Evolutionary conservation across 2,797 vertebrate genomes (phyloP).

Genomic region (Manis crassicaudata): DNA sequence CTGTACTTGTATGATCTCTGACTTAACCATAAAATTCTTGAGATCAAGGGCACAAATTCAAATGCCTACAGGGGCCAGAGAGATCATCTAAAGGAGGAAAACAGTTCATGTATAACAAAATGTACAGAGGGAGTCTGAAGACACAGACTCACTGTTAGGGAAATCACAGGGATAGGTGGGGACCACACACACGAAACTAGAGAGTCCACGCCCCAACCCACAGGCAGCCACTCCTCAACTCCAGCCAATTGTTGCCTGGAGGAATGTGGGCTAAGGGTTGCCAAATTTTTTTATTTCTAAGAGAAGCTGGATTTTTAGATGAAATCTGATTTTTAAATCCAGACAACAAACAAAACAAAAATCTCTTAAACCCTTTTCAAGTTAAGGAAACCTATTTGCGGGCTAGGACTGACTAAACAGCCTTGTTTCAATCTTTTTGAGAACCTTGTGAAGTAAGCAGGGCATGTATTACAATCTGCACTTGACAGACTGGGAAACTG

Average conservation of each 20-base stretch:
- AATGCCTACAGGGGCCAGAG: neutral
- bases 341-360: neutral
- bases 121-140: neutral
- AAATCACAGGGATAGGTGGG: neutral
- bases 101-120: neutral
- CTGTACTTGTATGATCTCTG: neutral
- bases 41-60: constrained; percentile 26
- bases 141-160: neutral
- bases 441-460: neutral
- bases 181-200: neutral
- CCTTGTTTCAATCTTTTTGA: neutral
- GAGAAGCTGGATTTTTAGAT: constrained; percentile 42
- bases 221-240: neutral
- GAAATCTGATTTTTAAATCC: constrained; percentile 33
- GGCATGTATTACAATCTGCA: neutral
- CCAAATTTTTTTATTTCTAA: constrained; percentile 24
- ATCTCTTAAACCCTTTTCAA: neutral
- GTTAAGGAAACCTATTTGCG: constrained; percentile 17
- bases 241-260: neutral
- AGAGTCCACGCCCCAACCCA: neutral
- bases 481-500: neutral
- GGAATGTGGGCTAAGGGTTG: neutral
- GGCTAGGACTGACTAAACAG: neutral
- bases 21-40: neutral
- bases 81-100: neutral